Evolutionary conservation across 1,140 invertebrate genomes (phyloP).

Genomic region (Leptinotarsa texana): DNA sequence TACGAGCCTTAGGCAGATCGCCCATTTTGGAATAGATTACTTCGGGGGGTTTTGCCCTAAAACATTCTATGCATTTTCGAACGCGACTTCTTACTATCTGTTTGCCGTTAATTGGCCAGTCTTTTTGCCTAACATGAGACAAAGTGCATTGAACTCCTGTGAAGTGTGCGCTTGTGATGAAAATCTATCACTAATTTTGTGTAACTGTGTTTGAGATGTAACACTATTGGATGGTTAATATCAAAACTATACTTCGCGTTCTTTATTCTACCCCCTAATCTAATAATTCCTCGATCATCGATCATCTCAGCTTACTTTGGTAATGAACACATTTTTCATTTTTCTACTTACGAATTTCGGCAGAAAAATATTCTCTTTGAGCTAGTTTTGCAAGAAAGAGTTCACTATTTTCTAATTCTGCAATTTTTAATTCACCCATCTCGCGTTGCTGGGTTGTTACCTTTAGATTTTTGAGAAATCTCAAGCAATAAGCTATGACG

Average conservation of each 20-base stretch:
- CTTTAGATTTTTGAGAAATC: too few species aligned
- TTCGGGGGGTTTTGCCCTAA: background rate
- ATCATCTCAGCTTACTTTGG: too few species aligned
- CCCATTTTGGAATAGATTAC: conserved; percentile 34
- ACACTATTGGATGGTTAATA: conserved; percentile 14
- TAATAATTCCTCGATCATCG: too few species aligned
- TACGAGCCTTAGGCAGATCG: conserved; percentile 9
- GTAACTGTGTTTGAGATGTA: conserved; percentile 7
- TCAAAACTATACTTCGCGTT: background rate
- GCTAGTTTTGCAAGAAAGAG: too few species aligned
- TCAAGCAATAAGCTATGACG: too few species aligned
- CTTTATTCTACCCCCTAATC: background rate
- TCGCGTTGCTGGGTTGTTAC: too few species aligned
- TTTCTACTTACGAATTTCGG: too few species aligned
- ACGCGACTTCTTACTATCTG: conserved; percentile 31
- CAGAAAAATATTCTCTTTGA: too few species aligned
- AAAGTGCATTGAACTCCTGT: conserved; percentile 20
- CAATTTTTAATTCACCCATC: too few species aligned
- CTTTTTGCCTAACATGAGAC: conserved; percentile 10
- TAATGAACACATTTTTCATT: too few species aligned
- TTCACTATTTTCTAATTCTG: too few species aligned
- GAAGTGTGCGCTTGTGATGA: conserved; percentile 4
- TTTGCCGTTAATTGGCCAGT: conserved; percentile 33
- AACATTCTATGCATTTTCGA: conserved; percentile 34
- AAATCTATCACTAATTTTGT: conserved; percentile 17